Conservation (phyloP, 1,140 invertebrate genomes). For the Delia radicum region DNA sequence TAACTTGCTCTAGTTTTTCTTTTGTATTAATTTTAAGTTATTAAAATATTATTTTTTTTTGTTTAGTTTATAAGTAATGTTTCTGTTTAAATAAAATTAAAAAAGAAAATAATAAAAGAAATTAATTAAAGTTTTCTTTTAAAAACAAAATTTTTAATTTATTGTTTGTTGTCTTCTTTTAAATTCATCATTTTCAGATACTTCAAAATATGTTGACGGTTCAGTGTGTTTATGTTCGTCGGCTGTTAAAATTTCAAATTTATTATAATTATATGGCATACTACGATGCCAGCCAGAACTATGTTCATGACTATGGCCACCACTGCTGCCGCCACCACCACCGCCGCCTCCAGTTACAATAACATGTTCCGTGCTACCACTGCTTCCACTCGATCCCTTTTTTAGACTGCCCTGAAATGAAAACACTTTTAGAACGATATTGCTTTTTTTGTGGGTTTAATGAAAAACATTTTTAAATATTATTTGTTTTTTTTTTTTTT, state of each 20-base stretch:
- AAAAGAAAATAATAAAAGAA: background rate
- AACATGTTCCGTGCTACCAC: slow-evolving; percentile 59
- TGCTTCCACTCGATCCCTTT: slow-evolving; percentile 60
- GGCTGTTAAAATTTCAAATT: slow-evolving; percentile 16
- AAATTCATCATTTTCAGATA: background rate
- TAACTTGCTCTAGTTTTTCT: background rate
- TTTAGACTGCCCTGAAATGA: slow-evolving; percentile 61
- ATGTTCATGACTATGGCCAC: slow-evolving; percentile 43
- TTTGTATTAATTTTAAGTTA: background rate
- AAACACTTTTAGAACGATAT: slow-evolving; percentile 3
- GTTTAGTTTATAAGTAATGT: background rate
- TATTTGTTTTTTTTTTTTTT: too few relatives aligned
- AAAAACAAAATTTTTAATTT: background rate
- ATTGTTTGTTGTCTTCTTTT: background rate
- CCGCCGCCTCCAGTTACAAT: slow-evolving; percentile 61
- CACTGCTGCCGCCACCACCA: slow-evolving; percentile 58
- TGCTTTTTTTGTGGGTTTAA: background rate
- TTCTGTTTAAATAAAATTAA: background rate
- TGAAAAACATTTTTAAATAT: too few relatives aligned
- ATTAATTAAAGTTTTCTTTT: background rate
- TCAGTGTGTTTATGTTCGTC: slow-evolving; percentile 38
- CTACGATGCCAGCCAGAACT: slow-evolving; percentile 51
- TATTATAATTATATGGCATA: slow-evolving; percentile 38
- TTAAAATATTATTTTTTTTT: background rate
- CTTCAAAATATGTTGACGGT: slow-evolving; percentile 23